Conservation (phyloP, 2,113 vertebrate genomes). For the Coturnix japonica region DNA sequence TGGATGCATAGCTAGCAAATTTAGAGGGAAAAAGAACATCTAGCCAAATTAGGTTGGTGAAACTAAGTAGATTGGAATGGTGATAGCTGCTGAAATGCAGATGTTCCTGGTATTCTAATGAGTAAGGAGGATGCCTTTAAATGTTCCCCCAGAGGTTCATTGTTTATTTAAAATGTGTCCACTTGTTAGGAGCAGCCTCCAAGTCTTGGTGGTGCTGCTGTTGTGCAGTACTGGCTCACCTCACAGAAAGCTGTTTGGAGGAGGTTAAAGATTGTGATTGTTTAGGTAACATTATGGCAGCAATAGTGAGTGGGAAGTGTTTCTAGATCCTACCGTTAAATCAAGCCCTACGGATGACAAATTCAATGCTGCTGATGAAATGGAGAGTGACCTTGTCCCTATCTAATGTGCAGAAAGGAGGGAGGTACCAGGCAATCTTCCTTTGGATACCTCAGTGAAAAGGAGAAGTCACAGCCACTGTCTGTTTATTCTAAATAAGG, state of each 20-base stretch:
- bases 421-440: background rate
- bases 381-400: background rate
- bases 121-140: constrained; percentile 16
- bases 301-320: background rate
- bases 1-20: background rate
- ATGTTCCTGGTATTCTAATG: constrained; percentile 56
- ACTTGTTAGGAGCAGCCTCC: constrained; percentile 31
- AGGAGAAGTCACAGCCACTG: background rate
- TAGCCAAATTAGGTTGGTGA: background rate
- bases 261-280: background rate
- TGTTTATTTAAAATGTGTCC: constrained; percentile 58
- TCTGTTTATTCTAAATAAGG: background rate
- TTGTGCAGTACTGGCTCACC: constrained; percentile 30
- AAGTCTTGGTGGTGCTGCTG: constrained; percentile 42
- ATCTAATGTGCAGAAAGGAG: background rate
- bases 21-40: background rate
- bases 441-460: background rate
- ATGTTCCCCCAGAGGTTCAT: constrained; percentile 22
- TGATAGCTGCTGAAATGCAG: constrained; percentile 43
- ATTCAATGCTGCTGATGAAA: background rate
- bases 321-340: background rate
- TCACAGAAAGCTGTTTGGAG: background rate
- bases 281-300: background rate
- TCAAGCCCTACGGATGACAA: background rate
- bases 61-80: background rate